phyloP scores from a whole-genome alignment of 64 coral and sea anemone genomes.

The Acropora yongei region DNA sequence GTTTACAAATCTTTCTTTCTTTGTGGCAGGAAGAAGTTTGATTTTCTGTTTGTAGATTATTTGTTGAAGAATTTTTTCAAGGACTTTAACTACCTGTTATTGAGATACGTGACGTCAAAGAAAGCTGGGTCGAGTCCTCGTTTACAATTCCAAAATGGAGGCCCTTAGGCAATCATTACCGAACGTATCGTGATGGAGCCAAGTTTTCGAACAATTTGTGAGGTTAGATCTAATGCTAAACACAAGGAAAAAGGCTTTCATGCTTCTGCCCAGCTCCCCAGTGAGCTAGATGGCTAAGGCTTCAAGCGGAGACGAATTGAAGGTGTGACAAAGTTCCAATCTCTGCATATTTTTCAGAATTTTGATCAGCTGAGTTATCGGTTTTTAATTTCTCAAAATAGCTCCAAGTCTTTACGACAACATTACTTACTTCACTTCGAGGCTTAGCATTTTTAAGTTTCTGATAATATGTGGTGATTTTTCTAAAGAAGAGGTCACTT shows the following conservation, averaged over 20 bases:
- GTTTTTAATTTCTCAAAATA: slow-evolving; percentile 39
- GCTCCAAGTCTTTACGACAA: neutral
- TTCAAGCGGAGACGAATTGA: slow-evolving; percentile 52
- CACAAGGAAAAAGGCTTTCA: slow-evolving; percentile 48
- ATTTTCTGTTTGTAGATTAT: neutral
- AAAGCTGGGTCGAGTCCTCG: slow-evolving; percentile 77
- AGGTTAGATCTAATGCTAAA: slow-evolving; percentile 56
- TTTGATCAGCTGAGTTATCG: neutral
- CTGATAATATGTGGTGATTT: neutral
- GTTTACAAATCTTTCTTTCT: slow-evolving; percentile 8
- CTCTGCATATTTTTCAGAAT: slow-evolving; percentile 47
- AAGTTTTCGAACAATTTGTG: slow-evolving; percentile 29
- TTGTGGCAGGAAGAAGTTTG: neutral
- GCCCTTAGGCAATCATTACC: slow-evolving; percentile 33
- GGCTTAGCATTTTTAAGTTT: neutral
- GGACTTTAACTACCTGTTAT: slow-evolving; percentile 24
- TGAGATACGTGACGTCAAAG: slow-evolving; percentile 78
- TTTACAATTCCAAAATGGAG: slow-evolving; percentile 80
- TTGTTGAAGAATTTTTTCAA: neutral
- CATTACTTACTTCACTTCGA: neutral
- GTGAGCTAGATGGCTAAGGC: slow-evolving; percentile 88
- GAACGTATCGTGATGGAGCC: slow-evolving; percentile 65
- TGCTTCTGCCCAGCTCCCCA: slow-evolving; percentile 64
- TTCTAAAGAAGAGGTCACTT: neutral
- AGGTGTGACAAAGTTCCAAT: slow-evolving; percentile 51